phyloP scores from a whole-genome alignment of 2,888 invertebrate genomes.

The Platypus cylindrus region DNA sequence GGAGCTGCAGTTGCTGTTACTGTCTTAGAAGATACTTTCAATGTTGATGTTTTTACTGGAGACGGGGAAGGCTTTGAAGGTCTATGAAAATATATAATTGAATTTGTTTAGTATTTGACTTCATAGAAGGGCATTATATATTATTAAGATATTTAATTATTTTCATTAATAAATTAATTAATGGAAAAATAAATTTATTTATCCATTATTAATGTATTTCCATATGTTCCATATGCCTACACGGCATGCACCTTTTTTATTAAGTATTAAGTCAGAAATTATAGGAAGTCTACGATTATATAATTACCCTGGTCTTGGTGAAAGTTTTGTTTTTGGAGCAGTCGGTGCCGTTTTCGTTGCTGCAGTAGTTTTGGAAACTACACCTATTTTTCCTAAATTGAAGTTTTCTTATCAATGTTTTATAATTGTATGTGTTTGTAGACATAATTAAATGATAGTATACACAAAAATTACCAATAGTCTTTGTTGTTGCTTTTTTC shows the following conservation, averaged over 20 bases:
- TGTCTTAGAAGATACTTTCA: too few relatives aligned
- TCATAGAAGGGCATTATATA: not conserved
- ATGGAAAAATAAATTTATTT: too few relatives aligned
- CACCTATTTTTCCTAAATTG: not conserved
- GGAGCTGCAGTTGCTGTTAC: slow-evolving; percentile 18
- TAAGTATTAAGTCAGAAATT: too few relatives aligned
- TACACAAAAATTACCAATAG: slow-evolving; percentile 6
- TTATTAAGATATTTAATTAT: not conserved
- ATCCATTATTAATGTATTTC: too few relatives aligned
- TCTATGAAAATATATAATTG: not conserved
- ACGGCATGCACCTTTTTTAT: too few relatives aligned
- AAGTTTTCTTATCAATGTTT: not conserved
- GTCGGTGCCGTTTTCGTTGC: slow-evolving; percentile 16
- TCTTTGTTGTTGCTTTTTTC: slow-evolving; percentile 16
- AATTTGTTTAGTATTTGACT: not conserved
- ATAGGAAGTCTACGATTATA: too few relatives aligned
- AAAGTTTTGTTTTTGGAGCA: slow-evolving; percentile 4
- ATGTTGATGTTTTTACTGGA: slow-evolving; percentile 11
- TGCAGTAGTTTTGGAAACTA: slow-evolving; percentile 4
- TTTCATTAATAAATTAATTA: too few relatives aligned
- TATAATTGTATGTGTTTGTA: not conserved
- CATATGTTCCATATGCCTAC: too few relatives aligned
- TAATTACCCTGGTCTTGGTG: slow-evolving; percentile 1
- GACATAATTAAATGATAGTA: not conserved
- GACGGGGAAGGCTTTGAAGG: slow-evolving; percentile 10